Percentiles rank a stretch among this genome's conserved stretches.
These are phyloP conservation scores for Cinclus cinclus DNA, from an alignment of 2,113 vertebrate genomes.

Conservation along the genomic window DNA sequence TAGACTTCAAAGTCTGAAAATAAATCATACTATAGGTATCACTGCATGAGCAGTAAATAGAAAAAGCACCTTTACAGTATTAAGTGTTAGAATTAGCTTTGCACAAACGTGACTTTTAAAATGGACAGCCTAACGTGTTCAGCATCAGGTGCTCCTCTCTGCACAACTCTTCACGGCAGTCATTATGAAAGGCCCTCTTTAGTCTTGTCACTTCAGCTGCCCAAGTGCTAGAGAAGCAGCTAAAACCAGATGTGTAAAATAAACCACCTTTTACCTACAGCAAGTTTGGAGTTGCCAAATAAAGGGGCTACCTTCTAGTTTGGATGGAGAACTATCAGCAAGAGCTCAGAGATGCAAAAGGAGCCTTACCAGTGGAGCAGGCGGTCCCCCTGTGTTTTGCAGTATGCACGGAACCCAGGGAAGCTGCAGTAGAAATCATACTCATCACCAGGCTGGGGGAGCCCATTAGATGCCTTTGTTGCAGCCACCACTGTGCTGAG, in stretches of 20 bases:
- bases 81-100: neutral
- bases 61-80: neutral
- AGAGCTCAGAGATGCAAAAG: neutral
- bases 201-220: neutral
- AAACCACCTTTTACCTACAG: neutral
- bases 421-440: conserved; percentile 96
- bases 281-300: fast-evolving
- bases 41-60: fast-evolving
- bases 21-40: neutral
- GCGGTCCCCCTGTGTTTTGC: conserved; percentile 82
- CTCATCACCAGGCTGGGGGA: conserved; percentile 90
- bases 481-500: conserved; percentile 85
- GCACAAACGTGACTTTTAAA: neutral
- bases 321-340: fast-evolving
- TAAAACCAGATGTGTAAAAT: neutral
- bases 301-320: neutral
- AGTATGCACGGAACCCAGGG: conserved; percentile 87
- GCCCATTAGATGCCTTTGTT: conserved; percentile 85
- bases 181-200: neutral
- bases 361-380: conserved; percentile 84
- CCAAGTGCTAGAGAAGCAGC: neutral
- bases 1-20: neutral
- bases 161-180: neutral
- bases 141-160: neutral
- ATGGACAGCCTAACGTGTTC: fast-evolving